These are phyloP conservation scores for Oncorhynchus tshawytscha DNA, from an alignment of 2,113 vertebrate genomes.

Conservation along the genomic window DNA sequence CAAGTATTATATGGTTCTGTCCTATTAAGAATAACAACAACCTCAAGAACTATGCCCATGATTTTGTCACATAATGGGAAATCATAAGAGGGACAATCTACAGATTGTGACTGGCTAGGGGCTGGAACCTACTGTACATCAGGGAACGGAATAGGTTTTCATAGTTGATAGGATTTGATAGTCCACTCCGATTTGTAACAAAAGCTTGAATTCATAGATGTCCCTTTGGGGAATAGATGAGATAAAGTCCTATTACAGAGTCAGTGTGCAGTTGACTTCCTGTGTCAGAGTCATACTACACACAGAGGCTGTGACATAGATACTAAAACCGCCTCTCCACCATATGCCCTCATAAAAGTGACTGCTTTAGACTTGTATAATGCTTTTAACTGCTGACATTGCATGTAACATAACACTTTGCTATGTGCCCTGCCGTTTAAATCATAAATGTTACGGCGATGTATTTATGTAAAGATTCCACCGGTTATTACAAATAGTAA, in stretches of 20 bases:
- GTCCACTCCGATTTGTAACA: constrained; percentile 22
- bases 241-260: constrained; percentile 54
- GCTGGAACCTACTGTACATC: constrained; percentile 22
- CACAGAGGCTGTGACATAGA: constrained; percentile 30
- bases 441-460: constrained; percentile 20
- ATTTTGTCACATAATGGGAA: constrained; percentile 44
- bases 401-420: constrained; percentile 13
- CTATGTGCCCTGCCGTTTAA: constrained; percentile 34
- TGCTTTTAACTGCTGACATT: constrained; percentile 33
- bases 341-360: constrained; percentile 15
- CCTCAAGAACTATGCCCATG: constrained; percentile 19
- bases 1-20: constrained; percentile 41
- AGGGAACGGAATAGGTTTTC: too few species aligned
- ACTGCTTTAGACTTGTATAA: constrained; percentile 38
- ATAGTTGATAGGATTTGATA: too few species aligned
- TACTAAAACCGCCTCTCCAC: constrained; percentile 27
- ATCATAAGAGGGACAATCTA: constrained; percentile 27
- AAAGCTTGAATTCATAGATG: constrained; percentile 37
- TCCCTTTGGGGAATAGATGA: constrained; percentile 43
- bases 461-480: constrained; percentile 33
- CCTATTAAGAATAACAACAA: constrained; percentile 24
- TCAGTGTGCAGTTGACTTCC: constrained; percentile 55
- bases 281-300: constrained; percentile 38
- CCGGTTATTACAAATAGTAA: not conserved
- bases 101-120: constrained; percentile 46